Evolutionary conservation across 2,113 vertebrate species (phyloP).

Genomic region (Lutjanus erythropterus): DNA sequence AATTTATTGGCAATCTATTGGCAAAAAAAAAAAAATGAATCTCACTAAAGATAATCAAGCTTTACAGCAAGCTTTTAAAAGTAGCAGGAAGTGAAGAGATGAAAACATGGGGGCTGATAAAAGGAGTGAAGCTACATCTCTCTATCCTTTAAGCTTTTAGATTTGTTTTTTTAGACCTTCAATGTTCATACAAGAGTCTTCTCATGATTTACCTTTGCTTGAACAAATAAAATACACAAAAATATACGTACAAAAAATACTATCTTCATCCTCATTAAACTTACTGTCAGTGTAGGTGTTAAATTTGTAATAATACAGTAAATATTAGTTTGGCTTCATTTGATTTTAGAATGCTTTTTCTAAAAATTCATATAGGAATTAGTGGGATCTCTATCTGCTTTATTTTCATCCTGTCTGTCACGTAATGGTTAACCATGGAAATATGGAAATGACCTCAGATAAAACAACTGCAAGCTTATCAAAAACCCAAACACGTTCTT

Average conservation of each 20-base stretch:
- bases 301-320: not conserved
- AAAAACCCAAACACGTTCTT: not conserved
- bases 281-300: not conserved
- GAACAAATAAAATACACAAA: not conserved
- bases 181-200: no score
- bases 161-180: not conserved
- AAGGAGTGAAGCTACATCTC: no score
- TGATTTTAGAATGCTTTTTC: not conserved
- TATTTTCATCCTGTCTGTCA: not conserved
- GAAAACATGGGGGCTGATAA: not conserved
- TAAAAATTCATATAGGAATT: not conserved
- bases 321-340: not conserved
- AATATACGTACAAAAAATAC: not conserved
- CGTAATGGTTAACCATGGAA: not conserved
- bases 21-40: no score
- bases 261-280: not conserved
- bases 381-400: not conserved
- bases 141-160: not conserved
- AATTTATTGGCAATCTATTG: no score
- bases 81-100: no score
- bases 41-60: no score
- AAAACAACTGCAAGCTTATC: slow-evolving; percentile 8
- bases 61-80: no score
- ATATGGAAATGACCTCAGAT: not conserved
- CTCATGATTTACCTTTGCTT: not conserved